phyloP scores from a whole-genome alignment of 2,113 vertebrate genomes.

The Aegotheles bennettii region DNA sequence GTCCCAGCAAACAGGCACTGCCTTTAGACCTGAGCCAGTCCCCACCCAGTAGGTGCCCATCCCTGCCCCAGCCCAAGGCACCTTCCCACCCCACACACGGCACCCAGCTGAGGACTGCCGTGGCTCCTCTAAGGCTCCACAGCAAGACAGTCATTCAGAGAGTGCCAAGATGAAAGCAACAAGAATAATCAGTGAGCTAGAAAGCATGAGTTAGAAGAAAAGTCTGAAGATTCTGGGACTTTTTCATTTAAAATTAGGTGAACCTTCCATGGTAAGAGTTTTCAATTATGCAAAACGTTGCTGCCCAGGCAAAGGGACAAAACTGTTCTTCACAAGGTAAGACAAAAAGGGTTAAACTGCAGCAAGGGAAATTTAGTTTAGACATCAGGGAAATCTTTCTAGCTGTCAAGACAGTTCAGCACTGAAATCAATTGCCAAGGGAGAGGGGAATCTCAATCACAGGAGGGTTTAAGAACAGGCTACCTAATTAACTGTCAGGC shows the following conservation, averaged over 20 bases:
- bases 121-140: not conserved
- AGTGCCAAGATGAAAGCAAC: not conserved
- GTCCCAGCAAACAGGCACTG: not conserved
- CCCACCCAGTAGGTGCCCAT: not conserved
- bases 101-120: no score
- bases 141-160: not conserved
- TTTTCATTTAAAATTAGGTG: not conserved
- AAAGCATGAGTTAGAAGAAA: not conserved
- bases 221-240: not conserved
- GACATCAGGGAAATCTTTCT: not conserved
- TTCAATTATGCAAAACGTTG: not conserved
- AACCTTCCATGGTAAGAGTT: not conserved
- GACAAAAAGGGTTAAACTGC: slow-evolving; percentile 11
- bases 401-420: not conserved
- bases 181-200: not conserved
- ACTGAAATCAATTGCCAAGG: not conserved
- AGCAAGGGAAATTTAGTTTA: not conserved
- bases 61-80: not conserved
- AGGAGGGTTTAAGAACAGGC: not conserved
- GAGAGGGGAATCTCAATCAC: not conserved
- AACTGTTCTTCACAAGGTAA: not conserved
- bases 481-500: not conserved
- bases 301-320: not conserved
- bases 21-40: not conserved
- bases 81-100: not conserved